Evolutionary conservation across 2,113 vertebrate genomes (phyloP).

Genomic region (Phyllopteryx taeniolatus): DNA sequence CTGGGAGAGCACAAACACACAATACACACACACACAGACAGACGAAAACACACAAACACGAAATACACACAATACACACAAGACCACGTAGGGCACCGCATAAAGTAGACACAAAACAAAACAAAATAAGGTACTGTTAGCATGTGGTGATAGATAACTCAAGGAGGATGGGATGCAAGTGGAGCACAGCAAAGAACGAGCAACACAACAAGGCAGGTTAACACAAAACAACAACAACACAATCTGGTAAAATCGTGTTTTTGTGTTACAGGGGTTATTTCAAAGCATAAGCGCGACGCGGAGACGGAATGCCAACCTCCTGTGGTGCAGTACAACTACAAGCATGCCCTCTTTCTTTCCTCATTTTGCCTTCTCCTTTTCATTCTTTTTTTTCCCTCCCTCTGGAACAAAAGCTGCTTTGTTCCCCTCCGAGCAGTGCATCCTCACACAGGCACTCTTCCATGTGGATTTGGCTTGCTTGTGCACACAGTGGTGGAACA

Average conservation of each 20-base stretch:
- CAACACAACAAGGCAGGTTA: slow-evolving; percentile 51
- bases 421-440: slow-evolving; percentile 32
- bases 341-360: slow-evolving; percentile 39
- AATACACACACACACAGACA: slow-evolving; percentile 13
- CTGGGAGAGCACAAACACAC: slow-evolving; percentile 62
- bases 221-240: slow-evolving; percentile 30
- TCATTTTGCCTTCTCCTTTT: slow-evolving; percentile 15
- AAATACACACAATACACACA: slow-evolving; percentile 25
- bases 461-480: slow-evolving; percentile 37
- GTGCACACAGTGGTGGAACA: slow-evolving; percentile 31
- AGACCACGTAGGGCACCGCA: slow-evolving; percentile 27
- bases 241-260: slow-evolving; percentile 41
- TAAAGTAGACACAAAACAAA: slow-evolving; percentile 33
- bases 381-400: slow-evolving; percentile 11
- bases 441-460: slow-evolving; percentile 32
- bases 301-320: slow-evolving; percentile 55
- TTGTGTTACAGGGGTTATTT: slow-evolving; percentile 52
- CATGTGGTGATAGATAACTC: slow-evolving; percentile 16
- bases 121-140: slow-evolving; percentile 48
- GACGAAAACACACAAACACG: slow-evolving; percentile 19
- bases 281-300: slow-evolving; percentile 43
- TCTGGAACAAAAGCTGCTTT: slow-evolving; percentile 60
- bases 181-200: slow-evolving; percentile 44
- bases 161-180: slow-evolving; percentile 30
- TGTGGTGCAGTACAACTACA: slow-evolving; percentile 34